Evolutionary conservation across 2,113 vertebrate species (phyloP), one percentile per base, ranked within the genome.

Genomic region (Columba livia): DNA sequence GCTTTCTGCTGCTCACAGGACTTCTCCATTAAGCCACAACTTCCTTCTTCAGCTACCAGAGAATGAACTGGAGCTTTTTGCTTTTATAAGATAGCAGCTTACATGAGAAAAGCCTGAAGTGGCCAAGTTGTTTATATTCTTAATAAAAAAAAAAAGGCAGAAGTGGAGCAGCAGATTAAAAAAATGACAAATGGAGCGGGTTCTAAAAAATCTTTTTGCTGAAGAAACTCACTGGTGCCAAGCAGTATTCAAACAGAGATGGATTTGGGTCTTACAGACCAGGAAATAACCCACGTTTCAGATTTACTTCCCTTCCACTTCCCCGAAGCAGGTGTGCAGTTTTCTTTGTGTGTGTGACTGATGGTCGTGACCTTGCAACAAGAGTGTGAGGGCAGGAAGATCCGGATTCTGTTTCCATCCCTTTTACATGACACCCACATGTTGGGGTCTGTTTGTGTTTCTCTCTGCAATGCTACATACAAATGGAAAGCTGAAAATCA

Each of bases 11-110:
- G 60, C 71, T 87, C 10, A 3, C 44, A 44, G 50, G 26, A 28
- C 57, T 94, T 70, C 81, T 94, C 77, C 51, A 40, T 80, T 32
- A 67, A 88, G 75, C 72, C 82, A 80, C 88, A 80, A 15, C 85
- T 94, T 96, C 92, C 93, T 83, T 73, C 79, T 90, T 74, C 82
- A 67, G 51, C 48, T 88, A 36, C 34, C 1, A 0, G 53, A 50
- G 47, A 34, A 54, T 24, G 28, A 71, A 73, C 53, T 83, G 51
- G 28, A 82, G 26, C 20, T 73, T 65, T 9, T 34, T 29, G n/a
- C 7, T 91, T 91, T 85, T 79, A 67, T 94, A 40, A 96, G 56
- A 57, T 8, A 70, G 71, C 9, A 83, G 34, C 12, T 78, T 31
- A 65, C 12, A 24, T 0, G 2, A 48, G 16, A 79, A 74, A 83